Evolutionary conservation across 2,113 vertebrate genomes (phyloP).

Genomic region (Crotalus horridus): DNA sequence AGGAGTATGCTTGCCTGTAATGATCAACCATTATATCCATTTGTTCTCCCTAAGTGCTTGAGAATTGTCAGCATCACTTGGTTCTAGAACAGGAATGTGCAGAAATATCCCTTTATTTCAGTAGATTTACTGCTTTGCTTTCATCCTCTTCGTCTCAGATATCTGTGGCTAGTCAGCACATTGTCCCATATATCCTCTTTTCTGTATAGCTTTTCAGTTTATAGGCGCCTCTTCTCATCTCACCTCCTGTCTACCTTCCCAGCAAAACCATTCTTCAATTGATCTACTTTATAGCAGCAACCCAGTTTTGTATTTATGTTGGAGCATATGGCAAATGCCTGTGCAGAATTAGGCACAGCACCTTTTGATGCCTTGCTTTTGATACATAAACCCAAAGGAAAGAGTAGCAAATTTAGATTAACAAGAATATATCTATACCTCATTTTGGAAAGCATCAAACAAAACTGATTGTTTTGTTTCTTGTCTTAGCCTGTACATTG

Average conservation of each 20-base stretch:
- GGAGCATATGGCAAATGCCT: not conserved
- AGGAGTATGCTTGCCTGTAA: not conserved
- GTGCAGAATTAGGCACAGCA: not conserved
- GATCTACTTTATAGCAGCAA: not conserved
- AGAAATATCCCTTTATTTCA: not conserved
- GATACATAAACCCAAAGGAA: not conserved
- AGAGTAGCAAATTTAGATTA: not conserved
- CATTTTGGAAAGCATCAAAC: not conserved
- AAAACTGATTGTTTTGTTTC: not conserved
- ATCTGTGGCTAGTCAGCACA: not conserved
- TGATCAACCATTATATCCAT: not conserved
- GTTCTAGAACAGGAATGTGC: not conserved
- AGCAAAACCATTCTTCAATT: not conserved
- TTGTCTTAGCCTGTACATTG: not conserved
- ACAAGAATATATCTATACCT: not conserved
- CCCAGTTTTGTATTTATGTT: not conserved
- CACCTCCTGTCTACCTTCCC: not conserved
- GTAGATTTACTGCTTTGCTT: not conserved
- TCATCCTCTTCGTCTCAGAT: not conserved
- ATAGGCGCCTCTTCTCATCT: not conserved
- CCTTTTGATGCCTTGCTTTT: not conserved
- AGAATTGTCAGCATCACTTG: not conserved
- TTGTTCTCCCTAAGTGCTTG: not conserved
- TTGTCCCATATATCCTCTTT: not conserved
- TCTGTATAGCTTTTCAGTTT: not conserved